These are phyloP conservation scores for Micrasema longulum DNA, from an alignment of 1,140 invertebrate species.

Conservation along the genomic window DNA sequence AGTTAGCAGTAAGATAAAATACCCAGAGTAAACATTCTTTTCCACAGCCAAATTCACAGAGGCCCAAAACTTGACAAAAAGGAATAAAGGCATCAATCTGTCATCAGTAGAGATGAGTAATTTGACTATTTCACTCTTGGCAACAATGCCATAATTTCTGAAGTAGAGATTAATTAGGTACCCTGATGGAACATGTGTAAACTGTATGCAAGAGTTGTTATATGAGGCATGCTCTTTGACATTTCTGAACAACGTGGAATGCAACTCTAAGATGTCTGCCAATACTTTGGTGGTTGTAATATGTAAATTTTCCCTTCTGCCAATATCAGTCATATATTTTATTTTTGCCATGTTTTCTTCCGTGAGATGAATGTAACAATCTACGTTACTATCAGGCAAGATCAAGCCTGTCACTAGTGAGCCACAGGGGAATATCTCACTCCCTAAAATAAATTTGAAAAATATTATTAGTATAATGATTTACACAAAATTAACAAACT, in stretches of 20 bases:
- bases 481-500: too few relatives aligned
- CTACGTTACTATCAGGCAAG: constrained; percentile 73
- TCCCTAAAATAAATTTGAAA: constrained; percentile 58
- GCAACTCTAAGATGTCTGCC: not conserved
- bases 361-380: constrained; percentile 3
- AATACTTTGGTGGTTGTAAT: not conserved
- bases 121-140: constrained; percentile 73
- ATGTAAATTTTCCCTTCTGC: not conserved
- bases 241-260: not conserved
- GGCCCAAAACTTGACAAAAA: constrained; percentile 79
- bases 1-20: constrained; percentile 71
- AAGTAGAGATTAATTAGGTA: constrained; percentile 78
- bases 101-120: constrained; percentile 70
- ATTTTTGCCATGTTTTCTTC: not conserved
- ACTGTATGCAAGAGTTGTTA: constrained; percentile 74
- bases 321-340: not conserved
- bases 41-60: constrained; percentile 67
- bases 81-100: constrained; percentile 69
- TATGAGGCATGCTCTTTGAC: too few relatives aligned
- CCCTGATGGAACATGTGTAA: constrained; percentile 68
- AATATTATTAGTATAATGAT: too few relatives aligned
- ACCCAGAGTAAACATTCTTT: constrained; percentile 69
- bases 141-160: constrained; percentile 72
- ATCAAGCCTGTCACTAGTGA: constrained; percentile 75
- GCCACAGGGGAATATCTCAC: constrained; percentile 71